Percentiles rank a stretch among this genome's conserved stretches.
Evolutionary conservation across 2,797 vertebrate species (phyloP).

Genomic region (Kryptolebias ocellatus): DNA sequence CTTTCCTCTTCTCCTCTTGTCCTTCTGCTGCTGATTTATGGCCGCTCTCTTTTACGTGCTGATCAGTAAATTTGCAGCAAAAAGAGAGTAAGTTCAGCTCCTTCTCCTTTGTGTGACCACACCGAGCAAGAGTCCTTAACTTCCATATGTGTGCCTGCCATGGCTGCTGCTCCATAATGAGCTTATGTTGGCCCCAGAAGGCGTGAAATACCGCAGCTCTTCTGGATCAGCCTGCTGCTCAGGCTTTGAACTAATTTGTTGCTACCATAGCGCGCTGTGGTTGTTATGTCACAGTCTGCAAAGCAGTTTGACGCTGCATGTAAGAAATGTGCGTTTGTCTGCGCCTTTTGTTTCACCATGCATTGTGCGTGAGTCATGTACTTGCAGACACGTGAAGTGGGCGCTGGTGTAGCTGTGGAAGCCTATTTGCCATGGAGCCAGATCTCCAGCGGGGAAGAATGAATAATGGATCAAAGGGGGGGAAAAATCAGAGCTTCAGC

Average conservation of each 20-base stretch:
- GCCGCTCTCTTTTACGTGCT: constrained; percentile 37
- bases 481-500: constrained; percentile 71
- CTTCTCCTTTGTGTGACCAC: constrained; percentile 16
- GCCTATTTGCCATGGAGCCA: constrained; percentile 71
- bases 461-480: constrained; percentile 80
- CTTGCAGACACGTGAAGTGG: constrained; percentile 28
- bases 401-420: constrained; percentile 65
- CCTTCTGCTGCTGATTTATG: constrained; percentile 52
- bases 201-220: constrained; percentile 61
- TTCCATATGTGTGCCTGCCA: constrained; percentile 38
- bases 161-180: constrained; percentile 61
- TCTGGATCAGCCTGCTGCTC: constrained; percentile 49
- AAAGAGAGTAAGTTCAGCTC: constrained; percentile 34
- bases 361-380: constrained; percentile 15
- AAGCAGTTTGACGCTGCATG: constrained; percentile 12
- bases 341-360: constrained; percentile 38
- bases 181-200: constrained; percentile 67
- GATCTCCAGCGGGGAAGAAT: constrained; percentile 72
- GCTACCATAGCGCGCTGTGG: constrained; percentile 19
- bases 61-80: constrained; percentile 55
- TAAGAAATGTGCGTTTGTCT: constrained; percentile 18
- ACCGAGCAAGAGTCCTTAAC: constrained; percentile 22
- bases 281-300: constrained; percentile 38
- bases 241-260: constrained; percentile 60
- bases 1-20: constrained; percentile 15